Evolutionary conservation across 92 coral and sea anemone genomes (phyloP), one percentile per base, ranked within the genome.

Genomic region (Palythoa grandis): DNA sequence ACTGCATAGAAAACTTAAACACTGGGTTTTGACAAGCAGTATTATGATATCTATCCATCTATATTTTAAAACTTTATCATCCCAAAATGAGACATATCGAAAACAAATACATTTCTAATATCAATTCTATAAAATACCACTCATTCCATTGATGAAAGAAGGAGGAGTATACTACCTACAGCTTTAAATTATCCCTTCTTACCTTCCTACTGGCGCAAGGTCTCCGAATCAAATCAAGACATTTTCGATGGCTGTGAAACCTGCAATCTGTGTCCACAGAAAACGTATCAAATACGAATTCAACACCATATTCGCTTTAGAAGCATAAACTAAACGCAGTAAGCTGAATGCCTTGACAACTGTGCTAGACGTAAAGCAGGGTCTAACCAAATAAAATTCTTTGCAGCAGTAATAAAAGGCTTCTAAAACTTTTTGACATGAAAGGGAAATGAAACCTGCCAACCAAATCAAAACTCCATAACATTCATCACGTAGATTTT

Each of bases 161-260:
- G 4, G 65, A 15, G 14, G 7, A 15, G 65, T 19, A 63, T 63
- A 63, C 22, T 63, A 63, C 20, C 1, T 19, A 63, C 20, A 63
- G 22, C 8, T 19, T 58, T 15, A 58, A 14, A 63, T 63, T 23
- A 54, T 37, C 17, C 14, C 1, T 54, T 17, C 89, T 74, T 82
- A 96, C 99, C 94, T 95, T 94, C 38, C 93, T 86, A 52, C 92
- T 93, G 66, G 99, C 98, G 90, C 99, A 96, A 16, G 96, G 97
- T 72, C 99, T 90, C 66, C 98, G 96, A 89, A 96, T 96, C 89
- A 92, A 80, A 52, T 94, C 96, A 86, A 96, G 86, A 61, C 99
- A 96, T 67, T 93, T 93, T 61, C 95, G 93, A 70, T 96, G 99
- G 52, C 93, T 90, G 89, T 89, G 92, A 69, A 91, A 96, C n/a